Conservation (phyloP, 2,888 invertebrate genomes). For the Callyntrura sp. region DNA sequence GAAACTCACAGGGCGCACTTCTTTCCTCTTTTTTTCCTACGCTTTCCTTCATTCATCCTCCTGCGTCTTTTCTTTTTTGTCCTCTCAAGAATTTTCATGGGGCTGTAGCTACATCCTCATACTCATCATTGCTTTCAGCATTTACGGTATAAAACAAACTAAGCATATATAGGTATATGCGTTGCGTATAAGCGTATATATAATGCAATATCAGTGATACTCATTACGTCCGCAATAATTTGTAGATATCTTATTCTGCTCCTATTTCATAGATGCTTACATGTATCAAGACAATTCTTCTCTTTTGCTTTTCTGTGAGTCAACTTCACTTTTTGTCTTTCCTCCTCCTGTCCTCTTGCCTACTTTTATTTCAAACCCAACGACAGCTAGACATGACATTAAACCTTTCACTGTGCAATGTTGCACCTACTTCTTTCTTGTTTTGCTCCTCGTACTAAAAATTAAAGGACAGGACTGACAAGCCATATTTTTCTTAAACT, state of each 20-base stretch:
- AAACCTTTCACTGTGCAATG: not conserved
- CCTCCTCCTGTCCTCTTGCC: constrained; percentile 21
- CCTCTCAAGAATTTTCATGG: constrained; percentile 57
- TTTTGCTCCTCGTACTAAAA: not conserved
- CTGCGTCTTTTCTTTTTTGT: constrained; percentile 16
- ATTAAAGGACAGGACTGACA: no score
- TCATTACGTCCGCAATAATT: not conserved
- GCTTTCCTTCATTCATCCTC: constrained; percentile 52
- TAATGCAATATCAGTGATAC: not conserved
- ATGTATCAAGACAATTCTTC: constrained; percentile 73
- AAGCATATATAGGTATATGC: constrained; percentile 6
- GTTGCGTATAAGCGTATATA: not conserved
- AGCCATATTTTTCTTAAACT: no score
- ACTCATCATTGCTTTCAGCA: constrained; percentile 27
- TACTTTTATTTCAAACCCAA: constrained; percentile 14
- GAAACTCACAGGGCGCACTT: constrained; percentile 54
- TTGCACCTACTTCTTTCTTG: not conserved
- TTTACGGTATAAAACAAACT: not conserved
- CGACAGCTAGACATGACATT: not conserved
- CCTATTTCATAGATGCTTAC: constrained; percentile 16
- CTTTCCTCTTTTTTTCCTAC: constrained; percentile 34
- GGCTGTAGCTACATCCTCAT: constrained; percentile 29
- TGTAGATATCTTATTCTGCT: not conserved
- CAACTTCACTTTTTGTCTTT: constrained; percentile 49
- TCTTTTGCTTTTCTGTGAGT: constrained; percentile 58